A percentile compares a stretch with the other conserved stretches of the same genome.
Conservation (phyloP, 1,140 invertebrate species). For the Drosophila obscura region DNA sequence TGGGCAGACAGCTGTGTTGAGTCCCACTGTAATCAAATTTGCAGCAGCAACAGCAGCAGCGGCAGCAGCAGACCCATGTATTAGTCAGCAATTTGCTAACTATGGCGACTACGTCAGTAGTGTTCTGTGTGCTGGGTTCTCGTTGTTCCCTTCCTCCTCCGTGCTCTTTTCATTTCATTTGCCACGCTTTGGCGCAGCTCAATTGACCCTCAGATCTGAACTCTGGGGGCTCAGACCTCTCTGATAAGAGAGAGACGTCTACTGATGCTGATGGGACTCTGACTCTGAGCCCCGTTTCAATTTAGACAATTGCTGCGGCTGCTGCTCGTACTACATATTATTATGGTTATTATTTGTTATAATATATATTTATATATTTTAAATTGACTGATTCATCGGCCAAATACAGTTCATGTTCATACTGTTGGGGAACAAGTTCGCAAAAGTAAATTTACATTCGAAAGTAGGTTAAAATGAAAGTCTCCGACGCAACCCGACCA, state of each 20-base stretch:
- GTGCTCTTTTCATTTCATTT: constrained; percentile 20
- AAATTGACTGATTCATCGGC: constrained; percentile 74
- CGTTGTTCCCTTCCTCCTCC: constrained; percentile 3
- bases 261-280: background rate
- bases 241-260: constrained; percentile 51
- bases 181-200: constrained; percentile 24
- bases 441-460: constrained; percentile 27
- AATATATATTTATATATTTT: constrained; percentile 33
- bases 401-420: constrained; percentile 36
- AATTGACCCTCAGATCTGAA: constrained; percentile 72
- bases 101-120: constrained; percentile 58
- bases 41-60: constrained; percentile 6
- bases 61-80: constrained; percentile 15
- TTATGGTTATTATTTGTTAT: constrained; percentile 61
- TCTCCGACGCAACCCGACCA: constrained; percentile 1
- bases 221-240: constrained; percentile 29
- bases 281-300: constrained; percentile 46
- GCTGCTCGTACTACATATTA: constrained; percentile 16
- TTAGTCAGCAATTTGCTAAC: constrained; percentile 61
- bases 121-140: constrained; percentile 3
- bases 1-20: background rate
- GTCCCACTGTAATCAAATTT: constrained; percentile 41
- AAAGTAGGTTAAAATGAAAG: constrained; percentile 77
- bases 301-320: constrained; percentile 57
- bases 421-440: constrained; percentile 22